phyloP scores from a whole-genome alignment of 2,888 invertebrate species.

The Watsonalla cultraria region DNA sequence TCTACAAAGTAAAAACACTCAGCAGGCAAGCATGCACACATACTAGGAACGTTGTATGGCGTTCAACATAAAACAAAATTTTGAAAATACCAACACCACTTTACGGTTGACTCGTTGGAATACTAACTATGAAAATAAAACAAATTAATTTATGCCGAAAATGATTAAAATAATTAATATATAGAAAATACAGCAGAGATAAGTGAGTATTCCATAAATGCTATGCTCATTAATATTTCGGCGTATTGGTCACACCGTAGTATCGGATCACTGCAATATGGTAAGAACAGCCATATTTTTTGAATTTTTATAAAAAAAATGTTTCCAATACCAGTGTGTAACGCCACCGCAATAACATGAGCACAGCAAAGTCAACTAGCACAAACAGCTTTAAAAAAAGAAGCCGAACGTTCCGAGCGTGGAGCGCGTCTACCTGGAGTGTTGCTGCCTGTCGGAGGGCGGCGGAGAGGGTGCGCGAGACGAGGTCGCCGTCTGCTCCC shows the following conservation, averaged over 20 bases:
- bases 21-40: slow-evolving; percentile 73
- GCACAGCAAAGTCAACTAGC: slow-evolving; percentile 24
- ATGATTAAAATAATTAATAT: not conserved
- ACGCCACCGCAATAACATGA: not conserved
- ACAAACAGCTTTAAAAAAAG: slow-evolving; percentile 53
- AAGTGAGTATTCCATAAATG: slow-evolving; percentile 33
- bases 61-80: slow-evolving; percentile 36
- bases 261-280: not conserved
- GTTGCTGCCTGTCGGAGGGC: slow-evolving; percentile 67
- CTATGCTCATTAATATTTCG: not conserved
- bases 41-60: slow-evolving; percentile 57
- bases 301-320: not conserved
- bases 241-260: not conserved
- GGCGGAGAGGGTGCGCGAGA: slow-evolving; percentile 70
- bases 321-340: not conserved
- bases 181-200: not conserved
- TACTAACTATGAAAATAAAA: slow-evolving; percentile 33
- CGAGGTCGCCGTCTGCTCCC: slow-evolving; percentile 63
- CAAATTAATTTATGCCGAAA: not conserved
- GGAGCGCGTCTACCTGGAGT: slow-evolving; percentile 74
- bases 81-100: slow-evolving; percentile 53
- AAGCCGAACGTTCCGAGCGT: slow-evolving; percentile 68
- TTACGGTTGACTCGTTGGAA: slow-evolving; percentile 36
- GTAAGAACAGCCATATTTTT: too few relatives aligned
- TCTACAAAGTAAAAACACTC: slow-evolving; percentile 49